Conservation (phyloP, 2,797 vertebrate species). For the Limosa lapponica region DNA sequence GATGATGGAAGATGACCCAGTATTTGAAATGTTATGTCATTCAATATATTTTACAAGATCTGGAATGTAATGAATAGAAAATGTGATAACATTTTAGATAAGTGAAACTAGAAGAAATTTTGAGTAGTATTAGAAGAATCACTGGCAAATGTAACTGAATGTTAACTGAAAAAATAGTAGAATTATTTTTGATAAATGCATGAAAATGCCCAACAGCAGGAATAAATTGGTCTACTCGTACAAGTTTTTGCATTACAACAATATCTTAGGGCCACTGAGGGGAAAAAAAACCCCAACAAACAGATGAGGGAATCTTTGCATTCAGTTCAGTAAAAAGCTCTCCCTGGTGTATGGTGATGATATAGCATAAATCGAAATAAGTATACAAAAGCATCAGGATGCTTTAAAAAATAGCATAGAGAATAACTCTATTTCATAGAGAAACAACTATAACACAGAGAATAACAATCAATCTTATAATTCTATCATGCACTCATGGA, state of each 20-base stretch:
- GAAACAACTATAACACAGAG: neutral
- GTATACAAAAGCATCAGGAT: neutral
- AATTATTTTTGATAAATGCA: neutral
- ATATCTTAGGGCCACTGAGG: neutral
- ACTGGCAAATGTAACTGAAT: neutral
- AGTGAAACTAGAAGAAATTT: neutral
- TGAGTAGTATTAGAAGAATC: neutral
- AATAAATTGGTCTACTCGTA: neutral
- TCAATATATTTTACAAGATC: neutral
- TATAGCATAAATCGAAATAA: neutral
- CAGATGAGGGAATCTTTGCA: neutral
- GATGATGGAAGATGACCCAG: neutral
- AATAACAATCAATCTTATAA: neutral
- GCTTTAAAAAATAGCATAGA: neutral
- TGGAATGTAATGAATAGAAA: neutral
- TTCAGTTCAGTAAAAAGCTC: neutral
- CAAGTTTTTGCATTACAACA: neutral
- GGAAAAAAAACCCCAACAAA: rapidly evolving
- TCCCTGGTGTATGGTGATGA: neutral
- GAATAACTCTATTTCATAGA: too few species aligned
- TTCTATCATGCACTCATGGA: neutral
- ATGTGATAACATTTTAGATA: neutral
- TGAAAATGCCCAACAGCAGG: neutral
- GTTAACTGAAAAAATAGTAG: neutral
- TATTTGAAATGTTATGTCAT: neutral